Base-by-base conservation (phyloP, 2,113 vertebrate species). In the Notiomystis cincta region DNA sequence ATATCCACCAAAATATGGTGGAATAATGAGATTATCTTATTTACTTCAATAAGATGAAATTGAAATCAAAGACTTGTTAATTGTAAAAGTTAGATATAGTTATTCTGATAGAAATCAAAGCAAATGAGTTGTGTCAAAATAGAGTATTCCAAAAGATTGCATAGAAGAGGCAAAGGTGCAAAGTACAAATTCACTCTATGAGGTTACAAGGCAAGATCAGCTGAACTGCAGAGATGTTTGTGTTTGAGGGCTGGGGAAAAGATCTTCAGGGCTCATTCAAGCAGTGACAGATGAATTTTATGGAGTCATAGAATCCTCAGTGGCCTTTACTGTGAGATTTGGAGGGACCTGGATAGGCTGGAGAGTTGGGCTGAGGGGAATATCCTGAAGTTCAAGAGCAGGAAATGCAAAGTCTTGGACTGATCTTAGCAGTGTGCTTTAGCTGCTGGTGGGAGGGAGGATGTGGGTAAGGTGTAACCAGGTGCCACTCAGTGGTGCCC, bases 141-240 rank as follows among this genome's bases (percentile, higher is more conserved):
- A 53, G 61, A 84, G 5, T 21, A 19, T 56, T 81, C 15, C n/a
- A 53, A 61, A 79, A 71, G 80, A 16, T 25, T 20, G 44, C 54
- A 6, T 45, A 22, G 57, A 56, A 62, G 60, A 72, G 30, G 44
- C 67, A 58, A 62, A 76, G 28, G 40, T 57, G 64, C 50, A 45
- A 50, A 70, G 6, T 44, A 19, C 1, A 5, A 2, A 24, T 44
- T 35, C 6, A 16, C 7, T 54, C 20, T 38, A 0, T 28, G 37
- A 58, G 20, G 24, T 45, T 79, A 12, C 7, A 25, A 35, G 45
- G 42, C 76, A 81, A 15, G 47, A 72, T 40, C 13, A 72, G 64
- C 56, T 89, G 70, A 81, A 40, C 10, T 64, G 7, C 13, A 9
- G 18, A 69, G 58, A 22, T 44, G 5, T 66, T 56, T 38, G 11